Evolutionary conservation across 2,113 vertebrate species (phyloP).

Genomic region (Megatriorchis doriae): DNA sequence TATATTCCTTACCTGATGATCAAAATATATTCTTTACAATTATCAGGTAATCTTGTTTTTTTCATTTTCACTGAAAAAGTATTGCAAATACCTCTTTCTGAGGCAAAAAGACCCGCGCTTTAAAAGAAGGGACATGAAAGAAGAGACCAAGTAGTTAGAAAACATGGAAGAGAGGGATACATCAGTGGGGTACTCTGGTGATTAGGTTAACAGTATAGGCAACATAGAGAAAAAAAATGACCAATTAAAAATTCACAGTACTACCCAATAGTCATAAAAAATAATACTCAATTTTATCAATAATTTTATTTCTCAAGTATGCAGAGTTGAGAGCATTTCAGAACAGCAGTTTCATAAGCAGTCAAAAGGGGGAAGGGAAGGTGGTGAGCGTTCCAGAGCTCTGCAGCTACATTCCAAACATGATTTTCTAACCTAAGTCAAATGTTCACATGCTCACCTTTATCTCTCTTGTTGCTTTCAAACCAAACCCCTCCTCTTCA

Average conservation of each 20-base stretch:
- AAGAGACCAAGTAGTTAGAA: not conserved
- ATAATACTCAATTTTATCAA: not conserved
- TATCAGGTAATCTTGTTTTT: not conserved
- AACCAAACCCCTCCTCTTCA: conserved; percentile 88
- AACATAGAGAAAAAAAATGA: not conserved
- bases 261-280: not conserved
- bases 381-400: not conserved
- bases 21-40: not conserved
- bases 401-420: not conserved
- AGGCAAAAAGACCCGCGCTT: not conserved
- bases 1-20: not conserved
- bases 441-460: conserved; percentile 79
- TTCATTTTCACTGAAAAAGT: not conserved
- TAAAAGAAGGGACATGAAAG: not conserved
- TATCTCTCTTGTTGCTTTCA: conserved; percentile 90
- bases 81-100: not conserved
- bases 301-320: not conserved
- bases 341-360: not conserved
- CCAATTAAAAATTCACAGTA: not conserved
- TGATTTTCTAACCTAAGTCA: not conserved
- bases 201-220: not conserved
- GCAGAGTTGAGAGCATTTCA: not conserved
- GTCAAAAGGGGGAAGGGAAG: not conserved
- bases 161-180: not conserved
- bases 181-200: not conserved